Evolutionary conservation across 2,113 vertebrate genomes (phyloP), one percentile per base, ranked within the genome.

Genomic region (Neomonachus schauinslandi): DNA sequence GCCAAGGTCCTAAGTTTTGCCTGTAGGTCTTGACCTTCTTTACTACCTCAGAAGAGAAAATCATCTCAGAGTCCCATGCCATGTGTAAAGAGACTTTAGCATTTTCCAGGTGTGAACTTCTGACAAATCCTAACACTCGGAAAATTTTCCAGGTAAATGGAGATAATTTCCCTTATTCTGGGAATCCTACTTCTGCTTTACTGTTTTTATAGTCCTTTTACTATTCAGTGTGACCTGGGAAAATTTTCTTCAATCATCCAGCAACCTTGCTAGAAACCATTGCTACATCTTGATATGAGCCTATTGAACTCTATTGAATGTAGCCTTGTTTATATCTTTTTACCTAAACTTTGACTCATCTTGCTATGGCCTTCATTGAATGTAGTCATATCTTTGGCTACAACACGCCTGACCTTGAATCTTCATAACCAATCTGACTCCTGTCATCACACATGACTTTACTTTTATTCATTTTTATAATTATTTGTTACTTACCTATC

Each of bases 401-500:
- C 4, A 76, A 55, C 0, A 26, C 14, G 9, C 7, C 59, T 77
- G 49, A 89, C 24, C 61, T 76, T 76, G 53, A 76, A 51, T 92
- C 49, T 84, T 71, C 22, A n/a, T n/a, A 92, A 42, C 4, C 15
- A 46, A 11, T 5, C 1, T 76, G 49, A 55, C 42, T 87, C 31
- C 2, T 92, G 39, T 91, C 59, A 59, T 55, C 39, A 65, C 81
- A 57, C 10, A 33, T 67, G 42, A 33, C 13, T 80, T 97, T 28
- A 53, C 31, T 91, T 89, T 6, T n/a, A 96, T 53, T 92, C 11
- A 51, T 57, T 95, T 87, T 89, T 93, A 65, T 74, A 5, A 81
- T 46, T 19, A 57, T 92, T 59, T 89, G 22, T 92, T 92, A 92
- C n/a, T 95, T 89, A 81, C n/a, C 53, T 96, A 59, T 91, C 10